phyloP scores from a whole-genome alignment of 2,888 invertebrate species.

The Ochropleura plecta region DNA sequence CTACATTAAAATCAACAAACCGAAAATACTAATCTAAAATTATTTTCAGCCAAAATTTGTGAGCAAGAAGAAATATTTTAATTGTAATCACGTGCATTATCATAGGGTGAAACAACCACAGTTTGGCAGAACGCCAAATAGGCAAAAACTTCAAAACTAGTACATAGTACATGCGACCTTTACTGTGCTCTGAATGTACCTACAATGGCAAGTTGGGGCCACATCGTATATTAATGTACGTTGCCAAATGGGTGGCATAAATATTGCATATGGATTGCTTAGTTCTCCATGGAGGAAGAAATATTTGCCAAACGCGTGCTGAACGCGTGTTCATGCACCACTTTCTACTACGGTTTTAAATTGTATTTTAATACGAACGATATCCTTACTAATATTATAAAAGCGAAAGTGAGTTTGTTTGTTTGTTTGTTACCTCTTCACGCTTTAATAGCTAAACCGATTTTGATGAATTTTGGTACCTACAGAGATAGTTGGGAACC shows the following conservation, averaged over 20 bases:
- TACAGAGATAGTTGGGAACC: no score
- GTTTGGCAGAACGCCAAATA: constrained; percentile 61
- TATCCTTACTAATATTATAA: no score
- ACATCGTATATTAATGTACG: constrained; percentile 47
- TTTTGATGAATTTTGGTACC: no score
- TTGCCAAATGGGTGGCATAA: constrained; percentile 61
- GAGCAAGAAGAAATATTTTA: constrained; percentile 28
- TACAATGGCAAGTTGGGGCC: constrained; percentile 46
- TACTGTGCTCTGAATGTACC: constrained; percentile 41
- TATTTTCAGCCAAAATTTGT: neutral
- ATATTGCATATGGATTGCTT: constrained; percentile 43
- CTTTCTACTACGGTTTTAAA: neutral
- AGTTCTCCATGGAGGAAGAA: constrained; percentile 29
- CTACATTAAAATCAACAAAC: neutral
- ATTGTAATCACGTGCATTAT: constrained; percentile 52
- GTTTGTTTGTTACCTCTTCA: no score
- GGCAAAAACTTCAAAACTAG: constrained; percentile 57
- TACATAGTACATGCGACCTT: constrained; percentile 45
- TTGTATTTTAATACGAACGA: neutral
- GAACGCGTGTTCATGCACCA: neutral
- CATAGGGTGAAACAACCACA: constrained; percentile 30
- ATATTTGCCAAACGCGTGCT: constrained; percentile 40
- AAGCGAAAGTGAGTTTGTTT: no score
- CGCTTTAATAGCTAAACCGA: no score
- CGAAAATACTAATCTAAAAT: constrained; percentile 16